Conservation (phyloP, 2,888 invertebrate species). For the Eupsilia transversa region DNA sequence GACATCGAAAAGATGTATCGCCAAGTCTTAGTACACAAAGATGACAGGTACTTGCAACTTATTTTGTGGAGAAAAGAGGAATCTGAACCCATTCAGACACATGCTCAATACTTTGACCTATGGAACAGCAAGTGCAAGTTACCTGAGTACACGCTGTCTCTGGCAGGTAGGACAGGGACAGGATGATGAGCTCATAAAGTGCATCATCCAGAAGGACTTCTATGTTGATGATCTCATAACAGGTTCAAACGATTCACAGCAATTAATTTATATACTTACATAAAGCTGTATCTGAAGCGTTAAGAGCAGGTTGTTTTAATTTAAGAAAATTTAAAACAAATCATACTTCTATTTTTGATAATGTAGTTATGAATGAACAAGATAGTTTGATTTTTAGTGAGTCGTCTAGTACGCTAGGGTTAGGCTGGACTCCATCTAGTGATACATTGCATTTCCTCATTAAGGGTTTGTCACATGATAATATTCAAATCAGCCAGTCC, state of each 20-base stretch:
- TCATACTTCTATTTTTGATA: too few relatives aligned
- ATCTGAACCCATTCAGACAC: not conserved
- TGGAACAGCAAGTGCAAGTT: conserved; percentile 25
- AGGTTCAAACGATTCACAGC: not conserved
- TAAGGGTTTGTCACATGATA: too few relatives aligned
- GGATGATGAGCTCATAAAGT: not conserved
- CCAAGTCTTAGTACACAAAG: not conserved
- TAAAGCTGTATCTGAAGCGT: not conserved
- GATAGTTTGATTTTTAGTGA: too few relatives aligned
- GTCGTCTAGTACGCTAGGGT: too few relatives aligned
- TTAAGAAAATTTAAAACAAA: too few relatives aligned
- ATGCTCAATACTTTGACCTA: conserved; percentile 24
- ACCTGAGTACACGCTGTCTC: conserved; percentile 2
- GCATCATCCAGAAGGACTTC: not conserved
- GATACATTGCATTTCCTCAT: too few relatives aligned
- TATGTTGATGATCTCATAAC: conserved; percentile 7
- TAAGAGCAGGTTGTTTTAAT: too few relatives aligned
- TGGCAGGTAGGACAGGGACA: conserved; percentile 10
- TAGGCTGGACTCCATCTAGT: too few relatives aligned
- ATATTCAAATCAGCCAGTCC: too few relatives aligned
- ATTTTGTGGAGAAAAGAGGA: not conserved
- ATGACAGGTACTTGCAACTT: not conserved
- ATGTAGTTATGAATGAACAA: too few relatives aligned
- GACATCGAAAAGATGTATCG: conserved; percentile 3
- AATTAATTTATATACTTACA: conserved; percentile 8